These are phyloP conservation scores for Lepidochitona cinerea DNA, from an alignment of 2,888 invertebrate genomes.

Conservation along the genomic window DNA sequence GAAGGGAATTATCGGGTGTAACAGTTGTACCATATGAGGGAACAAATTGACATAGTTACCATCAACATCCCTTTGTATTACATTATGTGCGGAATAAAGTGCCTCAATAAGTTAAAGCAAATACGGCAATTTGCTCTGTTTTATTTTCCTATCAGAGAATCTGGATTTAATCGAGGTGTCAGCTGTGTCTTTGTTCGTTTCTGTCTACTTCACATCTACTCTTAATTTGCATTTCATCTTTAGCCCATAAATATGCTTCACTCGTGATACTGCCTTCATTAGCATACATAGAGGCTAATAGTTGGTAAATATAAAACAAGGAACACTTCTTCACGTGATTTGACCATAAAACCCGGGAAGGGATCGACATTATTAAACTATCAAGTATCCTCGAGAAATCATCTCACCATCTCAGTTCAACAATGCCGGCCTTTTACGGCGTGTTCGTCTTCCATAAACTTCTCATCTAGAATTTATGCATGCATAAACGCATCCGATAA, in stretches of 20 bases:
- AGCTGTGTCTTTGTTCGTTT: background rate
- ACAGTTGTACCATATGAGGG: too few relatives aligned
- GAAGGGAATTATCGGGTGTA: too few relatives aligned
- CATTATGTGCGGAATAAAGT: too few relatives aligned
- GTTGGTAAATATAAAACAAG: background rate
- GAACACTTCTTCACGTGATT: background rate
- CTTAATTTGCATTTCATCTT: background rate
- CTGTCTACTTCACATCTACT: background rate
- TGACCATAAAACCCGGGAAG: background rate
- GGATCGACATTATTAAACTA: slow-evolving; percentile 4
- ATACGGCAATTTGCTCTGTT: too few relatives aligned
- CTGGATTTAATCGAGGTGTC: background rate
- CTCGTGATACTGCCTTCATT: background rate
- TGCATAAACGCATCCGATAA: background rate
- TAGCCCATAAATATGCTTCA: background rate
- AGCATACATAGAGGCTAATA: background rate
- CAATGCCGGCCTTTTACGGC: background rate
- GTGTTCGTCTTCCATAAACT: slow-evolving; percentile 2
- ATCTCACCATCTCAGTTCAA: background rate
- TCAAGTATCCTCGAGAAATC: background rate
- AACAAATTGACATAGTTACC: too few relatives aligned
- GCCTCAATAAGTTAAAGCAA: too few relatives aligned
- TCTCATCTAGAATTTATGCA: slow-evolving; percentile 8
- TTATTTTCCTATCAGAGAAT: background rate
- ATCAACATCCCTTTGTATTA: too few relatives aligned